Conservation (phyloP, 2,797 vertebrate genomes). For the Chelon auratus region DNA sequence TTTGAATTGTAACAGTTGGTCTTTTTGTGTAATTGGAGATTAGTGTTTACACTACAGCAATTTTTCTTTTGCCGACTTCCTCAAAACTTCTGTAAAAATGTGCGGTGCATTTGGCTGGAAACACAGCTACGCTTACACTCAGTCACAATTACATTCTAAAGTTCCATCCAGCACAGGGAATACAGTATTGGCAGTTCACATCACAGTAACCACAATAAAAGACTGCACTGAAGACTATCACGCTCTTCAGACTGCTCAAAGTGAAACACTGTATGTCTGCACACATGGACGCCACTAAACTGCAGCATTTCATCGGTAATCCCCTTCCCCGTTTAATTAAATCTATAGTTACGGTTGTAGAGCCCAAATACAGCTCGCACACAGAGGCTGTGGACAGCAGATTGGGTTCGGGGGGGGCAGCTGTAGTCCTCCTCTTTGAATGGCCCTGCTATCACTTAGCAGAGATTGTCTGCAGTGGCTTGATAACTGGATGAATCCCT, state of each 20-base stretch:
- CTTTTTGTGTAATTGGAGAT: no score
- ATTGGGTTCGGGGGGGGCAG: conserved; percentile 15
- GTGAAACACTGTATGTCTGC: conserved; percentile 43
- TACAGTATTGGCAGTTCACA: conserved; percentile 22
- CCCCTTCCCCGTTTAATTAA: conserved; percentile 72
- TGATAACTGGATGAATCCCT: conserved; percentile 83
- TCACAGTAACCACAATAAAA: conserved; percentile 27
- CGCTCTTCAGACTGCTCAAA: conserved; percentile 30
- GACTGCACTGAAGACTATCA: conserved; percentile 52
- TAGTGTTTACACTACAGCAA: no score
- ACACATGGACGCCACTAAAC: conserved; percentile 41
- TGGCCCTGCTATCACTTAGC: conserved; percentile 70
- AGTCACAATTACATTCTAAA: conserved; percentile 1
- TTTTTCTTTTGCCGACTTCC: no score
- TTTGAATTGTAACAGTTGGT: no score
- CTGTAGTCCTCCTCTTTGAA: conserved; percentile 58
- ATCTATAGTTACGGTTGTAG: conserved; percentile 61
- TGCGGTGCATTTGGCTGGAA: background rate
- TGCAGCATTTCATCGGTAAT: conserved; percentile 70
- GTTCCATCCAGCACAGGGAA: conserved; percentile 19
- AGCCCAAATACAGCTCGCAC: conserved; percentile 53
- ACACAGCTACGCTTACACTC: background rate
- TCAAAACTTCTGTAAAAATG: background rate
- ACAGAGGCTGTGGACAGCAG: conserved; percentile 42
- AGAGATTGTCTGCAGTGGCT: conserved; percentile 78